Percentiles rank a stretch among this genome's conserved stretches.
phyloP scores from a whole-genome alignment of 2,113 vertebrate species.

The Oreochromis spilurus region DNA sequence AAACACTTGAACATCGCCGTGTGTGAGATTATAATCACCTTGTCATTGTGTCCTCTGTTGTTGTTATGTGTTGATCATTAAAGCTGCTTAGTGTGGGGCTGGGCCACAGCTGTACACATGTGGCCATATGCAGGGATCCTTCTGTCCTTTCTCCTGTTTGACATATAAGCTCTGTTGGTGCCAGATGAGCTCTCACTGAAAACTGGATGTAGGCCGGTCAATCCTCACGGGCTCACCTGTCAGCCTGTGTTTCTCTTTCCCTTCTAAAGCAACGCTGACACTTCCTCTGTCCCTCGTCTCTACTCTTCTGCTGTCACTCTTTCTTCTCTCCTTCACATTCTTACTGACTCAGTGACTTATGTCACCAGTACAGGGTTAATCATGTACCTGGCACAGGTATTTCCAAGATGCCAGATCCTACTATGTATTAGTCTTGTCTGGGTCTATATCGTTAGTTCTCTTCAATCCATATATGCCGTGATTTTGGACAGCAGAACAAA shows the following conservation, averaged over 20 bases:
- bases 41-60: conserved; percentile 57
- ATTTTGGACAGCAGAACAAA: background rate
- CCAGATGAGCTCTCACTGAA: conserved; percentile 71
- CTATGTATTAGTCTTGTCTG: background rate
- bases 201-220: conserved; percentile 70
- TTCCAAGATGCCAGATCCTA: background rate
- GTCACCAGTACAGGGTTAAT: conserved; percentile 41
- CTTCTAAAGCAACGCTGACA: conserved; percentile 69
- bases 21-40: conserved; percentile 43
- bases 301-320: conserved; percentile 53
- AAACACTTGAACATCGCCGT: conserved; percentile 2
- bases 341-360: conserved; percentile 21
- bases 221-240: conserved; percentile 76
- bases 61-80: conserved; percentile 60
- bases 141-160: conserved; percentile 59
- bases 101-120: conserved; percentile 50
- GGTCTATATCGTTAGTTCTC: background rate
- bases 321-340: conserved; percentile 44
- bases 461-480: background rate
- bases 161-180: conserved; percentile 63
- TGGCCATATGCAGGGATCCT: conserved; percentile 30
- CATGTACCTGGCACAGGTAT: conserved; percentile 5
- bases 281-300: conserved; percentile 47
- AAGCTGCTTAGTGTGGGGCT: conserved; percentile 57
- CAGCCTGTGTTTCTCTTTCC: conserved; percentile 63